Evolutionary conservation across 2,797 vertebrate genomes (phyloP).

Genomic region (Buceros bicornis): DNA sequence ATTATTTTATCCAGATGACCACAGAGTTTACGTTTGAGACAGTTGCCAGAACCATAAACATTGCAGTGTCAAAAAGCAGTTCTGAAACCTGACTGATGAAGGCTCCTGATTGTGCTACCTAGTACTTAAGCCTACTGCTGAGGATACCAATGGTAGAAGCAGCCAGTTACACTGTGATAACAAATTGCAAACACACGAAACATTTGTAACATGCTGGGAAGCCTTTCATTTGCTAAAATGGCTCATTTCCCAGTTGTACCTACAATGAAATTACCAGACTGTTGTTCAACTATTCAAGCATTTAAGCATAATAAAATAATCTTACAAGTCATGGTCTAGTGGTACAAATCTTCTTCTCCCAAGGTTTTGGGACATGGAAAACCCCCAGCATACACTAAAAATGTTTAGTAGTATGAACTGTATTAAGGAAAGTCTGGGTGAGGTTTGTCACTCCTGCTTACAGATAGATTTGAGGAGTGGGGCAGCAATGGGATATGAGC

Average conservation of each 20-base stretch:
- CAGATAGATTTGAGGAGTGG: background rate
- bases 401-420: background rate
- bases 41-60: conserved; percentile 51
- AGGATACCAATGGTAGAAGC: conserved; percentile 14
- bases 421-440: background rate
- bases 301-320: background rate
- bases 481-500: background rate
- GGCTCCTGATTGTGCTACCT: background rate
- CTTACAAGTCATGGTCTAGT: background rate
- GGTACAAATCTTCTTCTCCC: background rate
- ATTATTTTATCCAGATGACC: conserved; percentile 63
- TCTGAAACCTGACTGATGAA: conserved; percentile 49
- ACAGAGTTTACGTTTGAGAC: conserved; percentile 30
- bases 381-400: background rate
- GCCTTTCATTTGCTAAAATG: conserved; percentile 19
- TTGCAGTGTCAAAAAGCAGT: conserved; percentile 39
- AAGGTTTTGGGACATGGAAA: background rate
- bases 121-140: background rate
- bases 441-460: background rate
- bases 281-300: background rate
- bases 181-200: conserved; percentile 15
- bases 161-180: background rate
- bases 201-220: background rate
- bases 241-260: conserved; percentile 8
- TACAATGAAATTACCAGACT: background rate